Percentiles rank a stretch among this genome's conserved stretches.
Evolutionary conservation across 1,140 invertebrate species (phyloP).

Genomic region (Caerostris darwini): DNA sequence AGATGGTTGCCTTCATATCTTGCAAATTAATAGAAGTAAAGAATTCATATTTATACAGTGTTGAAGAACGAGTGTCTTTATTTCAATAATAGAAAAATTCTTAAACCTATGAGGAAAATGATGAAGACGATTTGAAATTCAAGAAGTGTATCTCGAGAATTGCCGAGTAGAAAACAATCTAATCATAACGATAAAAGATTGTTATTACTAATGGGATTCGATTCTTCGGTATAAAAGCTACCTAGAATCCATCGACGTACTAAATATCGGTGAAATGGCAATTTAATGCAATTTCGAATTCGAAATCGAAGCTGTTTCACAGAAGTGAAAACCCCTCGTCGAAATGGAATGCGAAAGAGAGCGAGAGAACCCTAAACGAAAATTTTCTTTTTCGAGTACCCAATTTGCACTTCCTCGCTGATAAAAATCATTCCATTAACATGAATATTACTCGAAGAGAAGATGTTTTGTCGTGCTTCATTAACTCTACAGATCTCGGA

Average conservation of each 20-base stretch:
- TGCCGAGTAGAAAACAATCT: too few relatives aligned
- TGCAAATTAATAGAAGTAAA: too few relatives aligned
- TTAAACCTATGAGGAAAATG: too few relatives aligned
- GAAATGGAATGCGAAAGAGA: background rate
- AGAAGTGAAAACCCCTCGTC: background rate
- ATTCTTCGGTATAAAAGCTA: background rate
- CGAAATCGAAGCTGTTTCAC: background rate
- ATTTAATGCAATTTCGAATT: constrained; percentile 15
- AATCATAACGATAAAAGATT: too few relatives aligned
- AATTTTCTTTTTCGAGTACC: background rate
- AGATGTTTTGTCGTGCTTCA: constrained; percentile 59
- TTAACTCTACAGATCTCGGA: constrained; percentile 44
- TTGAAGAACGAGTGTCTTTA: too few relatives aligned
- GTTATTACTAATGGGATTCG: background rate
- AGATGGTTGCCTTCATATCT: too few relatives aligned
- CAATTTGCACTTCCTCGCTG: constrained; percentile 18
- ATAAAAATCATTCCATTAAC: constrained; percentile 63
- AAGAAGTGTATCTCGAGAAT: too few relatives aligned
- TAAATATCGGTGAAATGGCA: background rate
- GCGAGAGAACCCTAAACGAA: background rate
- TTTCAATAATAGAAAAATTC: too few relatives aligned
- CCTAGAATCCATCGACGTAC: background rate
- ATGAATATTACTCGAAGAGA: constrained; percentile 42
- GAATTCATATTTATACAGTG: too few relatives aligned
- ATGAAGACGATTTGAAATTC: too few relatives aligned